Percentiles rank a stretch among this genome's conserved stretches.
phyloP scores from a whole-genome alignment of 2,888 invertebrate species.

The Schizaphis graminum region DNA sequence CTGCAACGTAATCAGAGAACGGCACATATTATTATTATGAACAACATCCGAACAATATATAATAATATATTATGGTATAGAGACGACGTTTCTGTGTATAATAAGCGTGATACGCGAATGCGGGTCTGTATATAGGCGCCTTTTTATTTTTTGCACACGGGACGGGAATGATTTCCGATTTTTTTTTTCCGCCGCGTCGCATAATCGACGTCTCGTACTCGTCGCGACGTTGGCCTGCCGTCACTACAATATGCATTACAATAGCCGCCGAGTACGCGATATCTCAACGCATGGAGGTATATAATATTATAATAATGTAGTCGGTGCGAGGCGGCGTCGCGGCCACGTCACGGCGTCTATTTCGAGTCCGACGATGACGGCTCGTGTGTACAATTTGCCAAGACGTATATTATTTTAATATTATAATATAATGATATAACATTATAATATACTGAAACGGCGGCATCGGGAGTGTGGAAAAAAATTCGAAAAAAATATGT shows the following conservation, averaged over 20 bases:
- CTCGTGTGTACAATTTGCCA: conserved; percentile 17
- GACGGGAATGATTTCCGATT: neutral
- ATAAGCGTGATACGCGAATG: neutral
- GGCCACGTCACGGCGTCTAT: neutral
- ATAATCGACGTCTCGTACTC: neutral
- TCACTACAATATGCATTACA: neutral
- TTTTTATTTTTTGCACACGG: neutral
- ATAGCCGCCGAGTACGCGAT: neutral
- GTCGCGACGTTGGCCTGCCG: neutral
- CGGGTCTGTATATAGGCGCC: neutral
- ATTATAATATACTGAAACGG: neutral
- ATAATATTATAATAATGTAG: neutral
- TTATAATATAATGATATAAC: neutral
- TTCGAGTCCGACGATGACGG: conserved; percentile 36
- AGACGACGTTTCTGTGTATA: neutral
- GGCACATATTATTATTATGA: neutral
- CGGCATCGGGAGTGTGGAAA: neutral
- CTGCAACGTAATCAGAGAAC: neutral
- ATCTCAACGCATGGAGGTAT: neutral
- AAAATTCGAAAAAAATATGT: neutral
- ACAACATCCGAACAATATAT: neutral
- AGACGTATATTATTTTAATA: neutral
- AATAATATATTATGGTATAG: neutral
- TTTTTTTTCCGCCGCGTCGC: neutral
- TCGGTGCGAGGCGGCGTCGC: neutral